A percentile compares a stretch with the other conserved stretches of the same genome.
These are phyloP conservation scores for Rhinolophus ferrumequinum DNA, from an alignment of 2,113 vertebrate genomes.

Conservation along the genomic window DNA sequence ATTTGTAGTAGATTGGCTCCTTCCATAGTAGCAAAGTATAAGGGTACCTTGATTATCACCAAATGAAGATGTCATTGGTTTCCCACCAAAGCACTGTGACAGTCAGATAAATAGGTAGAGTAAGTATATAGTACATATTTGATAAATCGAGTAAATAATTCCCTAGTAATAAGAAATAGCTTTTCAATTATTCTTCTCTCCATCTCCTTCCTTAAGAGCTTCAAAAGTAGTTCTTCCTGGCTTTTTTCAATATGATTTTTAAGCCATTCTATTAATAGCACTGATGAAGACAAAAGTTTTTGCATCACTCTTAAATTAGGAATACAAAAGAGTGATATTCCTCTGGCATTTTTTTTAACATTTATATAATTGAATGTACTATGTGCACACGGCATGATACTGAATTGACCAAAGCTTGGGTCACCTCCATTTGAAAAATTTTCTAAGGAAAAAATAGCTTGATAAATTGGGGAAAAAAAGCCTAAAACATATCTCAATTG, in stretches of 20 bases:
- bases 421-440: background rate
- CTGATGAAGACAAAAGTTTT: background rate
- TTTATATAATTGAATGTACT: background rate
- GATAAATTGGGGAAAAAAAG: background rate
- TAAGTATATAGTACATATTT: background rate
- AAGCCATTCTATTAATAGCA: background rate
- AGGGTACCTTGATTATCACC: background rate
- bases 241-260: background rate
- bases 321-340: background rate
- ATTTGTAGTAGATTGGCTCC: background rate
- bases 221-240: background rate
- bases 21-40: background rate
- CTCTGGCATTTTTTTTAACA: background rate
- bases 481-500: background rate
- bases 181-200: background rate
- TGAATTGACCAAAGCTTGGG: background rate
- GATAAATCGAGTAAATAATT: background rate
- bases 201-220: background rate
- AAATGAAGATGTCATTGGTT: background rate
- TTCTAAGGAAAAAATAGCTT: background rate
- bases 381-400: background rate
- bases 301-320: background rate
- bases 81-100: background rate
- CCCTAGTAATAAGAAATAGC: background rate
- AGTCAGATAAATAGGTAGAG: background rate